phyloP scores from a whole-genome alignment of 2,797 vertebrate species.

The Pelodytes ibericus region DNA sequence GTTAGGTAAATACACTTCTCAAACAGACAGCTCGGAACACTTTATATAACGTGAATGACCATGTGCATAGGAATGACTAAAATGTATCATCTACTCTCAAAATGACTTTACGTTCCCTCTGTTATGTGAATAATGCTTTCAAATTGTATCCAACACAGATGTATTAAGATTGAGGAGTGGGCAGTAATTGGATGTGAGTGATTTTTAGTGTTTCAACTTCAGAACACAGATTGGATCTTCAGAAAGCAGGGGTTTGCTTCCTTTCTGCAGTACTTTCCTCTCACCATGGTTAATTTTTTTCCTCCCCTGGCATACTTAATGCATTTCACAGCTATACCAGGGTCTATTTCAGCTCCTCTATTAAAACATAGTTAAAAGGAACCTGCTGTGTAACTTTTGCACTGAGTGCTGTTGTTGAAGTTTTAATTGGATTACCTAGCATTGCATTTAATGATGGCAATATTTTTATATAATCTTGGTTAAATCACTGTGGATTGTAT shows the following conservation, averaged over 20 bases:
- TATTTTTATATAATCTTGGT: slow-evolving; percentile 48
- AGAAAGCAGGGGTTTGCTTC: slow-evolving; percentile 49
- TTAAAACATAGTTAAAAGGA: slow-evolving; percentile 58
- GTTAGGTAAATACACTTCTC: slow-evolving; percentile 55
- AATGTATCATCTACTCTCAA: slow-evolving; percentile 54
- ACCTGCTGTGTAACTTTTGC: slow-evolving; percentile 59
- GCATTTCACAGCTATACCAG: slow-evolving; percentile 50
- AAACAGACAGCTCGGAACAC: slow-evolving; percentile 41
- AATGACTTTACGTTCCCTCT: slow-evolving; percentile 52
- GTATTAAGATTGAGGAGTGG: slow-evolving; percentile 57
- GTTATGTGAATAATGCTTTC: slow-evolving; percentile 58
- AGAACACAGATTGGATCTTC: slow-evolving; percentile 47
- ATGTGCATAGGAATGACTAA: slow-evolving; percentile 32
- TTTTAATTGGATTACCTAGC: slow-evolving; percentile 64
- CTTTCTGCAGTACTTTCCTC: no score
- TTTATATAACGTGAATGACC: slow-evolving; percentile 56
- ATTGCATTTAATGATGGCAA: slow-evolving; percentile 53
- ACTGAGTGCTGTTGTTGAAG: slow-evolving; percentile 56
- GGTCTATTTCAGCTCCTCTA: slow-evolving; percentile 49
- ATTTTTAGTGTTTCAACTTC: slow-evolving; percentile 54
- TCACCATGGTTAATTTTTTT: slow-evolving; percentile 25
- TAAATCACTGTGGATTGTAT: slow-evolving; percentile 50
- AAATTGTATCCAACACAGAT: slow-evolving; percentile 58
- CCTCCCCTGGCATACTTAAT: slow-evolving; percentile 36
- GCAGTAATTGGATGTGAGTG: slow-evolving; percentile 57